These are phyloP conservation scores for Diarsia brunnea DNA, from an alignment of 2,888 invertebrate genomes.

Conservation along the genomic window DNA sequence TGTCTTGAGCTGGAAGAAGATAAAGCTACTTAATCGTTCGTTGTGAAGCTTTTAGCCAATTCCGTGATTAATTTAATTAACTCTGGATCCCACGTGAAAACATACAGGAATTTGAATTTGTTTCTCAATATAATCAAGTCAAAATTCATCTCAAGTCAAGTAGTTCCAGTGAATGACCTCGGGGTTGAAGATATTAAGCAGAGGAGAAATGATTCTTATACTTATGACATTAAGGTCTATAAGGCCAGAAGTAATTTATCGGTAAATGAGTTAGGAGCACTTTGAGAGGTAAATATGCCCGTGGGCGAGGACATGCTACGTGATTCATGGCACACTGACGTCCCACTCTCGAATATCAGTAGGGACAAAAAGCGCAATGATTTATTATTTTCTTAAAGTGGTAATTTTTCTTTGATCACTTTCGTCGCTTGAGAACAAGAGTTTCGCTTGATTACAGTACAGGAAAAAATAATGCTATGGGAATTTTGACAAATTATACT, in stretches of 20 bases:
- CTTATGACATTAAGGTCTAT: constrained; percentile 69
- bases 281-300: constrained; percentile 82
- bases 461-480: constrained; percentile 41
- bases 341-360: constrained; percentile 77
- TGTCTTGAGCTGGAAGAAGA: background rate
- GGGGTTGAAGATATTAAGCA: constrained; percentile 61
- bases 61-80: constrained; percentile 33
- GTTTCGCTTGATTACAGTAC: constrained; percentile 58
- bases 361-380: constrained; percentile 72
- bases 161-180: constrained; percentile 83
- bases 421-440: constrained; percentile 52
- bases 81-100: constrained; percentile 19
- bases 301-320: constrained; percentile 83
- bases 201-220: constrained; percentile 70
- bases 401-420: constrained; percentile 63
- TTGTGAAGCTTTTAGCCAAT: constrained; percentile 7
- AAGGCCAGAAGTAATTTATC: constrained; percentile 65
- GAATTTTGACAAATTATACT: constrained; percentile 55
- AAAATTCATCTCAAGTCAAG: constrained; percentile 72
- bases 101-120: constrained; percentile 59
- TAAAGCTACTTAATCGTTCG: constrained; percentile 2
- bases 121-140: constrained; percentile 68
- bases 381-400: constrained; percentile 71
- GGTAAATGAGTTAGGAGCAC: constrained; percentile 75
- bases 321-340: constrained; percentile 84